These are phyloP conservation scores for Mesaphorura yosii DNA, from an alignment of 1,140 invertebrate genomes.

Conservation along the genomic window DNA sequence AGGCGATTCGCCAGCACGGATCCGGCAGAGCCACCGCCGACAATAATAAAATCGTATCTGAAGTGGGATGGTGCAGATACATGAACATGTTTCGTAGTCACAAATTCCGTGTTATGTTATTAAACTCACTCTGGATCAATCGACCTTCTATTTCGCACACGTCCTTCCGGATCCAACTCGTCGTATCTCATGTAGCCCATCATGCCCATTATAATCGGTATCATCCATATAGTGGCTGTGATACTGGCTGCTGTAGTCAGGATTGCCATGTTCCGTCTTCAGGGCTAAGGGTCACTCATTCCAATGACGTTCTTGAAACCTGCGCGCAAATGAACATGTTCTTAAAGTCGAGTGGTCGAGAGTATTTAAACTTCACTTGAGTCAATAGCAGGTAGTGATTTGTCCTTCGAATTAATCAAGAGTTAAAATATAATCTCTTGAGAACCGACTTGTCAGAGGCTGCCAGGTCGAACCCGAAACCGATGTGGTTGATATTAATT, in stretches of 20 bases:
- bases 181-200: conserved; percentile 64
- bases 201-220: conserved; percentile 58
- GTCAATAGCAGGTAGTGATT: no score
- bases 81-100: neutral
- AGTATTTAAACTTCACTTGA: no score
- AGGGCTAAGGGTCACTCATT: no score
- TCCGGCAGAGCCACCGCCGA: conserved; percentile 90
- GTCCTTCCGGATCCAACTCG: conserved; percentile 65
- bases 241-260: conserved; percentile 30
- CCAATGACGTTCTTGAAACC: no score
- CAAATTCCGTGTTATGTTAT: neutral
- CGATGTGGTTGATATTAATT: no score
- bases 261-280: conserved; percentile 28
- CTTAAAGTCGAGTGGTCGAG: no score
- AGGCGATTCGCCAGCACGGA: conserved; percentile 75
- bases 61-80: conserved; percentile 41
- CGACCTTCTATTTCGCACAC: conserved; percentile 49
- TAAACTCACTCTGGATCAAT: conserved; percentile 29
- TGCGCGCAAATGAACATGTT: no score
- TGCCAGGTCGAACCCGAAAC: no score
- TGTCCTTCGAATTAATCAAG: no score
- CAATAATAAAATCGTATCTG: conserved; percentile 73
- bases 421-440: no score
- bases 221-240: conserved; percentile 36
- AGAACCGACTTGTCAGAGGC: no score